Evolutionary conservation across 2,797 vertebrate genomes (phyloP).

Genomic region (Phrynocephalus vlangalii): DNA sequence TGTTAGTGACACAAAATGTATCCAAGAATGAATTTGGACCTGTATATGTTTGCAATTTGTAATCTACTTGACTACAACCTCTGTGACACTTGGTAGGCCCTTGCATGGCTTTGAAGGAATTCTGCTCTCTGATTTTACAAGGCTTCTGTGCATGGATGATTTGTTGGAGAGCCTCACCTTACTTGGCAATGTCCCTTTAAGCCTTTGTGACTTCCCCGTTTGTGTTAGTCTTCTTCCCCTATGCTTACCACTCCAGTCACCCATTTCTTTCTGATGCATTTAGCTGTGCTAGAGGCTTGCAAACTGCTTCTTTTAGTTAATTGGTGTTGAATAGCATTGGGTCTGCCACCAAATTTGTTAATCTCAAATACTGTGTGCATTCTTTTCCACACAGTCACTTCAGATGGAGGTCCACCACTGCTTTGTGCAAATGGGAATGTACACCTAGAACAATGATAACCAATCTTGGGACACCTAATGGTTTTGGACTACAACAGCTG

Average conservation of each 20-base stretch:
- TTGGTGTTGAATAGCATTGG: too few relatives aligned
- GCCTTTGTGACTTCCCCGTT: not conserved
- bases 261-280: not conserved
- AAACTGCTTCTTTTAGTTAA: not conserved
- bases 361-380: not conserved
- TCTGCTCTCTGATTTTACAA: not conserved
- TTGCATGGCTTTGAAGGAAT: not conserved
- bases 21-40: not conserved
- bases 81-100: not conserved
- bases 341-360: not conserved
- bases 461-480: too few relatives aligned
- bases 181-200: not conserved
- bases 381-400: not conserved
- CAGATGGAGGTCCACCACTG: too few relatives aligned
- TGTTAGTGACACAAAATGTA: not conserved
- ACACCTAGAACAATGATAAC: too few relatives aligned
- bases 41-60: not conserved
- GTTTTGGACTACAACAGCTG: too few relatives aligned
- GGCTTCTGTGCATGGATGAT: too few relatives aligned
- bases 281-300: not conserved
- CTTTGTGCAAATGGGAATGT: too few relatives aligned
- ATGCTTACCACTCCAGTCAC: not conserved
- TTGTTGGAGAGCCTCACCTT: too few relatives aligned
- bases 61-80: too few relatives aligned
- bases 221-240: not conserved